Evolutionary conservation across 2,888 invertebrate genomes (phyloP), one percentile per base, ranked within the genome.

Genomic region (Eurois occulta): DNA sequence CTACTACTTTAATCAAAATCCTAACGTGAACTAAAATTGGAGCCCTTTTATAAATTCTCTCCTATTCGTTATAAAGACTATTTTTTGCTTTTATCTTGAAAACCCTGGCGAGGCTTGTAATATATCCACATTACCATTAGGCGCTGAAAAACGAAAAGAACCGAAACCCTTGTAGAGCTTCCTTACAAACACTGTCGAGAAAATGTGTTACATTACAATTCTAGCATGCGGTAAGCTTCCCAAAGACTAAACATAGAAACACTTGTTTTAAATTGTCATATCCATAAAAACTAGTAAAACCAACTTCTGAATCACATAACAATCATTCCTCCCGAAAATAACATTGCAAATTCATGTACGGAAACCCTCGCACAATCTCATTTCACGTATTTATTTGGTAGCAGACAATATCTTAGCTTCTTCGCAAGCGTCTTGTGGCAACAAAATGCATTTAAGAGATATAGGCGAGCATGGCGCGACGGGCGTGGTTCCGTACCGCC

Each of bases 361-460:
- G 13, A 69, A 52, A 65, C 35, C 24, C 18, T 69, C 55, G 68
- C 24, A 66, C 73, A 75, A 79, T 72, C 60, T 72, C 28, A 64
- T 78, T 72, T 64, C 38, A 75, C 32, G 28, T 66, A 75, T 73
- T 86, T 86, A 76, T 77, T 75, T 73, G 55, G 32, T 70, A 55
- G 55, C 69, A 81, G 71, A 74, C 73, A 66, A 86, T 84, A 74
- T 84, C 55, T 78, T 74, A 80, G 70, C 60, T 64, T 70, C 62
- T 58, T 60, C 62, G 38, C 71, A 64, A 58, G 28, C 35, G 71
- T 70, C 64, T 72, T 41, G 64, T 48, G 71, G 32, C 71, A 68
- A 87, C 75, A 60, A 85, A 75, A 75, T 81, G 87, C 81, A 85
- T 78, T 81, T 71, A 68, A 8, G 46, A 71, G 62, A 76, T 65